These are phyloP conservation scores for Tubulanus polymorphus DNA, from an alignment of 2,888 invertebrate species.

Conservation along the genomic window DNA sequence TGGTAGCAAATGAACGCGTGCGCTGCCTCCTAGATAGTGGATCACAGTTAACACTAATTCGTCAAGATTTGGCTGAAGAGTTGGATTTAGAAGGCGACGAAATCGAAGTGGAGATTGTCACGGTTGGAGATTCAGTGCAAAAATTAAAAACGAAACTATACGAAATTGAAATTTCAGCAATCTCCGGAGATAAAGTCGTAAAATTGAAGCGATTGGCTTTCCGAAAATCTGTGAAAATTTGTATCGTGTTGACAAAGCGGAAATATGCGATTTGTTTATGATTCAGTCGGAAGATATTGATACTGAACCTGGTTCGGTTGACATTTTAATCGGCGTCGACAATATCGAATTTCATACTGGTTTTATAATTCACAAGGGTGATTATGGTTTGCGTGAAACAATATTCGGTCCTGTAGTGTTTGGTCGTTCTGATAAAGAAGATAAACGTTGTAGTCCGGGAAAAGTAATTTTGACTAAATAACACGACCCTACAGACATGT, in stretches of 20 bases:
- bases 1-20: no score
- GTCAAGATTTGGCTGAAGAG: background rate
- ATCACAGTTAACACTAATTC: background rate
- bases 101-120: background rate
- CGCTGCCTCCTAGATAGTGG: background rate
- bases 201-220: background rate
- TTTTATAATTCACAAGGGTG: background rate
- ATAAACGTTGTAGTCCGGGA: no score
- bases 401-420: background rate
- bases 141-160: background rate
- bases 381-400: background rate
- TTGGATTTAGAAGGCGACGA: background rate
- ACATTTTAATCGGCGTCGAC: background rate
- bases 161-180: background rate
- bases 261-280: background rate
- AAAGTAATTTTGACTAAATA: no score
- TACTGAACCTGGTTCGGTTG: background rate
- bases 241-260: background rate
- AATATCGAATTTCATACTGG: background rate
- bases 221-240: background rate
- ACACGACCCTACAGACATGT: no score
- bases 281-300: background rate
- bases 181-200: background rate
- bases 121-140: background rate
- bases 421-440: background rate